Evolutionary conservation across 2,888 invertebrate genomes (phyloP).

Genomic region (Pimpla rufipes): DNA sequence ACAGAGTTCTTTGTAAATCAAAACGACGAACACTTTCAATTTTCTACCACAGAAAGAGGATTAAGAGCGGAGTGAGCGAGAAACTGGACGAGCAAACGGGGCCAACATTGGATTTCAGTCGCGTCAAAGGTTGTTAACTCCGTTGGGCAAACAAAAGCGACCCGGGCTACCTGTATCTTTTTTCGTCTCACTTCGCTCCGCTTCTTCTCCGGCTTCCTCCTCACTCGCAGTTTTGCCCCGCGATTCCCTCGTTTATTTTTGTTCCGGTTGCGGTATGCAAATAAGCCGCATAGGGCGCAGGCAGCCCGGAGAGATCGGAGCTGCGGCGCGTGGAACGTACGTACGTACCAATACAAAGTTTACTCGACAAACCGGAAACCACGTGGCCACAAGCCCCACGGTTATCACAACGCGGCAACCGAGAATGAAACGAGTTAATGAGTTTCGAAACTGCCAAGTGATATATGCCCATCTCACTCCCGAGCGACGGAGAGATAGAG

Average conservation of each 20-base stretch:
- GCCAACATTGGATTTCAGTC: not conserved
- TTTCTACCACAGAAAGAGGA: too few relatives aligned
- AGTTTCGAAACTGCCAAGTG: constrained; percentile 22
- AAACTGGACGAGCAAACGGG: not conserved
- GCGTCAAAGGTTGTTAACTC: not conserved
- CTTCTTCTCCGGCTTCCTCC: not conserved
- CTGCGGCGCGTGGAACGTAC: constrained; percentile 5
- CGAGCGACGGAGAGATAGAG: not conserved
- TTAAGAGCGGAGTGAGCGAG: too few relatives aligned
- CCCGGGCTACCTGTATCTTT: constrained; percentile 9
- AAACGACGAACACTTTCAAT: too few relatives aligned
- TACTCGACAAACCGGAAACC: constrained; percentile 58
- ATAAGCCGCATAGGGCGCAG: constrained; percentile 44
- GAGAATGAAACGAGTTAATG: constrained; percentile 39
- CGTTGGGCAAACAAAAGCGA: not conserved
- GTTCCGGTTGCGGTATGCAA: constrained; percentile 50
- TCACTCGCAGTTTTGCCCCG: not conserved
- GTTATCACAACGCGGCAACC: constrained; percentile 39
- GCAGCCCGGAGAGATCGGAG: constrained; percentile 19
- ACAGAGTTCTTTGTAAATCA: too few relatives aligned
- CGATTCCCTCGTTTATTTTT: constrained; percentile 38
- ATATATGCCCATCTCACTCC: constrained; percentile 10
- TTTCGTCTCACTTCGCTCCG: constrained; percentile 1
- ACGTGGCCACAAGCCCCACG: constrained; percentile 21
- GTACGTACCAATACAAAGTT: constrained; percentile 21